A percentile compares a stretch with the other conserved stretches of the same genome.
These are phyloP conservation scores for Tetrax tetrax DNA, from an alignment of 2,113 vertebrate species.

Conservation along the genomic window DNA sequence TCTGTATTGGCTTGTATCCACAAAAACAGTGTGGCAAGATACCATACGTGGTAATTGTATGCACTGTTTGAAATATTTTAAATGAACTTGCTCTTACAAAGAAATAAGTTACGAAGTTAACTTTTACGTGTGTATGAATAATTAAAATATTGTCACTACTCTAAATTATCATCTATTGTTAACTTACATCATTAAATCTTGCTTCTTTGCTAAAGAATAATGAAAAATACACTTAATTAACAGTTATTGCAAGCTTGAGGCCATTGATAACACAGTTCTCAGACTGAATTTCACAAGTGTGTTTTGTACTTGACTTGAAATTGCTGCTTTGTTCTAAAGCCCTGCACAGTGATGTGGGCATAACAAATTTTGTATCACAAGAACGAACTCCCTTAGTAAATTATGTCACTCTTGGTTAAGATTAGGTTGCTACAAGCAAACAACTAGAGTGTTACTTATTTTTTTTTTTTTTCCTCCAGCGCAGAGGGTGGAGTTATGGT, in stretches of 20 bases:
- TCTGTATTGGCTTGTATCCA: slow-evolving; percentile 64
- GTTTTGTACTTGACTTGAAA: slow-evolving; percentile 70
- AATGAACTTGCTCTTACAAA: slow-evolving; percentile 77
- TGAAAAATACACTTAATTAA: slow-evolving; percentile 85
- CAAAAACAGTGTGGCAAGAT: slow-evolving; percentile 63
- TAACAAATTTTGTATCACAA: slow-evolving; percentile 36
- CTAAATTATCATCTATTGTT: slow-evolving; percentile 86
- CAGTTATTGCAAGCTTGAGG: slow-evolving; percentile 80
- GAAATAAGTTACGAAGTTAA: slow-evolving; percentile 83
- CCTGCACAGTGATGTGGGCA: slow-evolving; percentile 27
- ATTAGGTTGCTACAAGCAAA: slow-evolving; percentile 76
- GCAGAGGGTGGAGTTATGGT: slow-evolving; percentile 13
- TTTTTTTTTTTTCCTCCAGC: slow-evolving; percentile 44
- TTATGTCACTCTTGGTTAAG: slow-evolving; percentile 72
- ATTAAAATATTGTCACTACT: slow-evolving; percentile 85
- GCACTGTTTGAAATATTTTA: slow-evolving; percentile 80
- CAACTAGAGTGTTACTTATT: slow-evolving; percentile 33
- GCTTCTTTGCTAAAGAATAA: slow-evolving; percentile 83
- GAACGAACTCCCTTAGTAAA: slow-evolving; percentile 52
- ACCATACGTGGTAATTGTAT: slow-evolving; percentile 65
- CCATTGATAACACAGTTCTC: slow-evolving; percentile 79
- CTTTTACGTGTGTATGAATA: slow-evolving; percentile 81
- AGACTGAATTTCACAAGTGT: slow-evolving; percentile 77
- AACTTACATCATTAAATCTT: slow-evolving; percentile 83
- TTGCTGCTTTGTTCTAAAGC: slow-evolving; percentile 61